Conservation (phyloP, 2,797 vertebrate genomes). For the Selene dorsalis region DNA sequence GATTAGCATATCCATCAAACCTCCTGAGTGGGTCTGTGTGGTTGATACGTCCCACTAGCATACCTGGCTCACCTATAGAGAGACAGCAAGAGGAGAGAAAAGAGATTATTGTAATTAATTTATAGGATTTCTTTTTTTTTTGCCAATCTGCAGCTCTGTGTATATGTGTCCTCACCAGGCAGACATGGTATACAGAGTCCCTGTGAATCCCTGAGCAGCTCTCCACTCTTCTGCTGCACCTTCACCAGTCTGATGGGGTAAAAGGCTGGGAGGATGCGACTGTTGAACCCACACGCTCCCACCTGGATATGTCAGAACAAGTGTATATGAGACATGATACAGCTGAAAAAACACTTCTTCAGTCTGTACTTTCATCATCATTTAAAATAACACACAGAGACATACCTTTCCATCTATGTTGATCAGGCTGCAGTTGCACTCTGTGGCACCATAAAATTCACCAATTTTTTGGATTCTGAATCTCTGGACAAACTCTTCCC, state of each 20-base stretch:
- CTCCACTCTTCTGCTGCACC: constrained; percentile 85
- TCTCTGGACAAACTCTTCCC: constrained; percentile 89
- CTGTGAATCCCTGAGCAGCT: constrained; percentile 83
- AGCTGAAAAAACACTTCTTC: not conserved
- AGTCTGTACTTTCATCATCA: not conserved
- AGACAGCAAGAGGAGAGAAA: not conserved
- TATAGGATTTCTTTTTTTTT: not conserved
- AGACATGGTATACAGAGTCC: constrained; percentile 88
- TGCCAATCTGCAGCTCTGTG: not conserved
- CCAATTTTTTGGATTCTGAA: constrained; percentile 87
- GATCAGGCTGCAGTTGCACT: constrained; percentile 94
- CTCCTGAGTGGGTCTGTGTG: constrained; percentile 87
- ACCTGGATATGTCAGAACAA: constrained; percentile 75
- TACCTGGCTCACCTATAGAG: constrained; percentile 86
- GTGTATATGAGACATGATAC: not conserved
- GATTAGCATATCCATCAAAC: constrained; percentile 88
- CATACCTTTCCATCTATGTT: constrained; percentile 91
- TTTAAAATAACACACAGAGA: constrained; percentile 1
- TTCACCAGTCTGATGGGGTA: constrained; percentile 90
- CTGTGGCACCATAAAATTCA: constrained; percentile 93
- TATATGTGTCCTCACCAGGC: constrained; percentile 81
- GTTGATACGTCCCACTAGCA: constrained; percentile 88
- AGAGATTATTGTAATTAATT: not conserved
- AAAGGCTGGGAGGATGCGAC: constrained; percentile 86
- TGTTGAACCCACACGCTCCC: constrained; percentile 91